Base-by-base conservation (phyloP, 2,888 invertebrate species). In the Drosophila pegasa region DNA sequence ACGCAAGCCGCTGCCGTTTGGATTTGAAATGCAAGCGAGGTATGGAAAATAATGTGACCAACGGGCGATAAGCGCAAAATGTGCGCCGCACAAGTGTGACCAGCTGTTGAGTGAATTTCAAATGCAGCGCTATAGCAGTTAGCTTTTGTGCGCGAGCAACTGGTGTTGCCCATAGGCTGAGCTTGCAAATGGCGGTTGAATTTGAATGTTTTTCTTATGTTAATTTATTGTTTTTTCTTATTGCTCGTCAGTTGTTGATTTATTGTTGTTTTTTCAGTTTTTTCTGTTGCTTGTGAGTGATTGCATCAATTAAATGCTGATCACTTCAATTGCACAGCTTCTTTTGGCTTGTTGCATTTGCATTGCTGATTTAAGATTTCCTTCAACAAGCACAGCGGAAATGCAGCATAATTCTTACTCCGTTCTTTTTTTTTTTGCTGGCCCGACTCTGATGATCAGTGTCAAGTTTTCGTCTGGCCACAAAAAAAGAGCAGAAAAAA, bases 371-470 rank as follows among this genome's bases (percentile, higher is more conserved):
- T 83, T 83, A 88, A 84, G 81, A 80, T 88, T 83, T 83, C 83
- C 83, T 80, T 77, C 72, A 67, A 66, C 71, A 77, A 74, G 50
- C 57, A 57, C 41, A 71, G 60, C 89, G 86, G 89, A 86, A 79
- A 89, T 83, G 89, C 80, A 82, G 67, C 80, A 77, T 75, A 88
- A 87, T 86, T 86, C 89, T 80, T 65, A 38, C 58, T 50, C 50
- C 59, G 74, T 62, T 72, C 45, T 27, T 27, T 10, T 68, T 75
- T 78, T 75, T 74, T 75, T n/a, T n/a, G n/a, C n/a, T n/a, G n/a
- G 71, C 65, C 71, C 80, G 72, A 82, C 88, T 89, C 79, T 88
- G 89, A 88, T 90, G 90, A 90, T 90, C 91, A 89, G 89, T 90
- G 87, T 90, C 89, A 91, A 91, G 91, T 90, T 90, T 90, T 90